Evolutionary conservation across 2,797 vertebrate genomes (phyloP), one percentile per base, ranked within the genome.

Genomic region (Tarsius wallacei): DNA sequence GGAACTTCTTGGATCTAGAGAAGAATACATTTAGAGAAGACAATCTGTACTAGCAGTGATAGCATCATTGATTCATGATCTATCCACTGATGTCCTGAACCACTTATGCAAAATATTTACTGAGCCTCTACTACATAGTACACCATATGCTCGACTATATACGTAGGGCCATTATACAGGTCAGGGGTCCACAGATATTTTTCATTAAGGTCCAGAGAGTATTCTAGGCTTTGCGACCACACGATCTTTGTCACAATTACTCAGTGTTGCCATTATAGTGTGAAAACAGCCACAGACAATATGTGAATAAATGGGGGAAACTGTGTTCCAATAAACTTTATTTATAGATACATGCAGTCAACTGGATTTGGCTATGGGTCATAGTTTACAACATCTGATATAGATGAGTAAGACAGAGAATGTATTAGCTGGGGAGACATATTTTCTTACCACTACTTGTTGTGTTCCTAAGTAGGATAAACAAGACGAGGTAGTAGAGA

Each of bases 241-340:
- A 24, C 13, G 11, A 61, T n/a, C 49, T 90, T 57, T 51, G 1
- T 70, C 14, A 9, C 19, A 90, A 19, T 42, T 51, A 22, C 19
- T 73, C 31, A 26, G 5, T 47, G 42, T 47, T 76, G 31, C 21
- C 42, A 17, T 8, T 68, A 3, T 8, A 49, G 26, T n/a, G n/a
- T 49, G 47, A 85, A 87, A 63, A 77, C 3, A 66, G 33, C n/a
- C 47, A 31, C 9, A 80, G 55, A 36, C 7, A 28, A 73, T 22
- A n/a, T 1, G 1, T 2, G 0, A 87, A 33, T 22, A 51, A 28
- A 28, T 17, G 28, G 17, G 19, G 12, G 31, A 84, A 57, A 28
- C 57, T 85, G 2, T 76, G 17, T 87, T 87, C 90, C 13, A 24
- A 21, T 64, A 68, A 95, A 42, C 59, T 93, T 81, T 86, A 83